Base-by-base conservation (phyloP, 2,113 vertebrate species). In the Myrmophylax atrothorax region DNA sequence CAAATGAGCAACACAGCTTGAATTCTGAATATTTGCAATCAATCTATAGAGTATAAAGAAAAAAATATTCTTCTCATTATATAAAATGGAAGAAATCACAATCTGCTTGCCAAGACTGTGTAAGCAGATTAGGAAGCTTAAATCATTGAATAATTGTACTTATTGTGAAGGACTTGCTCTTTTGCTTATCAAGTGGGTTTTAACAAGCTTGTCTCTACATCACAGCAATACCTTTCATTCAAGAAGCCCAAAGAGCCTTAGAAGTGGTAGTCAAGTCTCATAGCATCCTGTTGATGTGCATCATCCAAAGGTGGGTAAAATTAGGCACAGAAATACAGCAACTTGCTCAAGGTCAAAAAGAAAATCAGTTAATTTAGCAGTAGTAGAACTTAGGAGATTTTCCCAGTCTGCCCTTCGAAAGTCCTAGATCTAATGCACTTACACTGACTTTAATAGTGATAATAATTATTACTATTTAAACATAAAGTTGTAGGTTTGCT, bases 1-100 rank as follows among this genome's bases (percentile, higher is more conserved):
- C 92, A 96, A 95, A 94, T 94, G 96, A 97, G 93, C 73, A 93
- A 89, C 93, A 96, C 96, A 94, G 95, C 94, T 96, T 97, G 92
- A 94, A 95, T 97, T 88, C 69, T 96, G 93, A 97, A 96, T 97
- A 97, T 96, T 96, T 96, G 94, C 94, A 96, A 97, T 96, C 92
- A 96, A 93, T 90, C 83, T 88, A 96, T 92, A 93, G 92, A 96
- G 79, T 81, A 83, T 90, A 92, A 93, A 92, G 73, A 74, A 89
- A 90, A 91, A 96, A 94, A 78, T 28, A 64, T 68, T 92, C 80
- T 74, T 82, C 81, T 95, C 89, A 89, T 97, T 96, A 96, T 58
- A 96, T 68, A 90, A 96, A 96, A 94, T 93, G 76, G 93, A 96
- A 96, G 83, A 95, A 95, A 93, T 94, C 92, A 94, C 56, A 89